Conservation (phyloP, 2,113 vertebrate species). For the Craseonycteris thonglongyai region DNA sequence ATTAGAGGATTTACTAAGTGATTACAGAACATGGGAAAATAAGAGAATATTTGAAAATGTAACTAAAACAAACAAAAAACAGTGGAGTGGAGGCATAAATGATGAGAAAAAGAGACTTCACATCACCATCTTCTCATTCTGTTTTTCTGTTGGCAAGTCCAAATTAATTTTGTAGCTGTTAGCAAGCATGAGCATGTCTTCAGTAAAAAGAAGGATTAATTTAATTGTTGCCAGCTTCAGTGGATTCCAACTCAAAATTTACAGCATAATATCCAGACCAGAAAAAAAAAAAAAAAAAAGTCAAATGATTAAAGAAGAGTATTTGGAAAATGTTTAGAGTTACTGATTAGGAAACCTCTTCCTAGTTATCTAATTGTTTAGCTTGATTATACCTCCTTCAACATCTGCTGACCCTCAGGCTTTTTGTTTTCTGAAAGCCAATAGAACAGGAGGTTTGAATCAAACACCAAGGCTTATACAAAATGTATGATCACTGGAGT, state of each 20-base stretch:
- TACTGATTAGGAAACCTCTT: background rate
- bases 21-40: slow-evolving; percentile 60
- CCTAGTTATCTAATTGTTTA: slow-evolving; percentile 50
- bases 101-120: slow-evolving; percentile 7
- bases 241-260: slow-evolving; percentile 6
- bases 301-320: slow-evolving; percentile 29
- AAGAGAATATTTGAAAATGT: slow-evolving; percentile 27
- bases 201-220: background rate
- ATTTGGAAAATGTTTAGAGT: background rate
- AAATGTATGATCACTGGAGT: background rate
- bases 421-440: background rate
- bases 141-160: background rate
- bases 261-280: background rate
- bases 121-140: background rate
- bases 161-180: slow-evolving; percentile 37
- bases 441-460: slow-evolving; percentile 28
- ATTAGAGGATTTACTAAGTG: slow-evolving; percentile 3
- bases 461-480: background rate
- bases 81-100: background rate
- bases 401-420: slow-evolving; percentile 36
- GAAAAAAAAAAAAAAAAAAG: background rate
- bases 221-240: background rate
- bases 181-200: background rate
- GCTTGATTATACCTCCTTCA: slow-evolving; percentile 34
- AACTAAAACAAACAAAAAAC: slow-evolving; percentile 69